phyloP scores from a whole-genome alignment of 2,888 invertebrate genomes.

The Hyalella azteca region DNA sequence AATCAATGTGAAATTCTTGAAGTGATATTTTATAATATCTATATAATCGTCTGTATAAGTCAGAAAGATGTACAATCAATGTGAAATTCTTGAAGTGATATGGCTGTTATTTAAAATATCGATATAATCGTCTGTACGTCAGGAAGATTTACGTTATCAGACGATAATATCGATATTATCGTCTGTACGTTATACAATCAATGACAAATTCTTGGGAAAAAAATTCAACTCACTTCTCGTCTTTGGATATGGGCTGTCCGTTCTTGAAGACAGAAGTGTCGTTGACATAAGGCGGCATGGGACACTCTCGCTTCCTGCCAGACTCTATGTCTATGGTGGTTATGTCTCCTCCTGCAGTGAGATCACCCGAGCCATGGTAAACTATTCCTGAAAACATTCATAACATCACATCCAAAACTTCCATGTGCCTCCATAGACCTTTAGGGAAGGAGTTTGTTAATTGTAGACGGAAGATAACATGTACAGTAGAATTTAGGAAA shows the following conservation, averaged over 20 bases:
- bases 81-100: too few species aligned
- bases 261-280: conserved; percentile 76
- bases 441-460: not conserved
- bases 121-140: too few species aligned
- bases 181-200: too few species aligned
- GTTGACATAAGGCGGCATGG: conserved; percentile 75
- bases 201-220: too few species aligned
- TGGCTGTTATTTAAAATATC: too few species aligned
- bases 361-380: conserved; percentile 62
- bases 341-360: conserved; percentile 66
- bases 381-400: not conserved
- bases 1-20: too few species aligned
- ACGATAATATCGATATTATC: too few species aligned
- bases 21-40: conserved; percentile 62
- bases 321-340: conserved; percentile 60
- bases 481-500: too few species aligned
- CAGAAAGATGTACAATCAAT: too few species aligned
- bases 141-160: too few species aligned
- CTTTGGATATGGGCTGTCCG: conserved; percentile 72
- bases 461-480: too few species aligned
- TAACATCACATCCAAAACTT: not conserved
- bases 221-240: conserved; percentile 65
- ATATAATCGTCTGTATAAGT: too few species aligned
- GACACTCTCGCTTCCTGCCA: conserved; percentile 65
- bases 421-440: not conserved